Base-by-base conservation (phyloP, 2,113 vertebrate species). In the Reinhardtius hippoglossoides region DNA sequence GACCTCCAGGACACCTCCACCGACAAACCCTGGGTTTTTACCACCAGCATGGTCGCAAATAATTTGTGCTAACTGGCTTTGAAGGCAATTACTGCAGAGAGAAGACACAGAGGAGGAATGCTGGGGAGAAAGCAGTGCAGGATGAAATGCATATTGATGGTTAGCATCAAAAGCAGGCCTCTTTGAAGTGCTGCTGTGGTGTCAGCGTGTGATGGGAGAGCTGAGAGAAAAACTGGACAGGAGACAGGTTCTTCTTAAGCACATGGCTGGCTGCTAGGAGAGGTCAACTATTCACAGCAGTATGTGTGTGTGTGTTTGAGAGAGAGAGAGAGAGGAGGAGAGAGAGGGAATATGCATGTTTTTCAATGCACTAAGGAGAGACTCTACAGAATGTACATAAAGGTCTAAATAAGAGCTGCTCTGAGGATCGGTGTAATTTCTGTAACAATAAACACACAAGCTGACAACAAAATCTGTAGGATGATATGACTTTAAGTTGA, bases 91-190 rank as follows among this genome's bases (percentile, higher is more conserved):
- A 93, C 65, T 54, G 71, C 10, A 16, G 68, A 71, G 81, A 80
- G 81, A 76, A 86, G 72, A 85, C 60, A 83, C 78, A 80, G 82
- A 75, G 76, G 75, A 86, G 79, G 88, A 90, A 90, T 87, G 80
- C 71, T 74, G 71, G n/a, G 82, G 87, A 83, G 76, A 79, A 87
- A 75, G 81, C 23, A 74, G 83, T 78, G 83, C 84, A 76, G 86
- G 85, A 90, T 73, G 72, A 90, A 88, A 93, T 92, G 88, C 91
- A 92, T 91, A 91, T 93, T 90, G 89, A 92, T 89, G 87, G 84
- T 78, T 74, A 76, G 91, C 88, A 92, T 94, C 92, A 92, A 91
- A 93, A 84, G 73, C 67, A 42, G 60, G 23, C 63, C 58, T 55
- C 91, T 93, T 93, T 93, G 93, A 94, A 91, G 92, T 92, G 84